Percentiles rank a stretch among this genome's conserved stretches.
These are phyloP conservation scores for Neosilurus mollespiculum DNA, from an alignment of 2,797 vertebrate species.

Conservation along the genomic window DNA sequence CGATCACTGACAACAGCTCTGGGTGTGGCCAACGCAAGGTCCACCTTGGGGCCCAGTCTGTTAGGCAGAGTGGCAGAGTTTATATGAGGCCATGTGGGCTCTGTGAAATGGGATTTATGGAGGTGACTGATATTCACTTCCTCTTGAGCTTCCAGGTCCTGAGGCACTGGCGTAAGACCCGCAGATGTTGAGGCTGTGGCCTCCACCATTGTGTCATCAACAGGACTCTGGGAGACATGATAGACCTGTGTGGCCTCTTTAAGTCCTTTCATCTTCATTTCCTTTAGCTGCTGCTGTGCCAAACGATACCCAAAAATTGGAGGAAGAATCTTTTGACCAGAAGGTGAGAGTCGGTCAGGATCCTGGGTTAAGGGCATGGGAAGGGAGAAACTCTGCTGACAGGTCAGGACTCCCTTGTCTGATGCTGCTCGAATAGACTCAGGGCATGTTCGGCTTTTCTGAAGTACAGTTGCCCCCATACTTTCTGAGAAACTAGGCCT, in stretches of 20 bases:
- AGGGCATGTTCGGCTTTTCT: constrained; percentile 60
- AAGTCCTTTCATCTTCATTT: constrained; percentile 95
- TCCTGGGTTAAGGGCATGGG: constrained; percentile 64
- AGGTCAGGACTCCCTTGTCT: constrained; percentile 65
- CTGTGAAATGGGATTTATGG: constrained; percentile 75
- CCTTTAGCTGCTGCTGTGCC: constrained; percentile 94
- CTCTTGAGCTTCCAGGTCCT: constrained; percentile 69
- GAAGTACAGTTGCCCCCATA: constrained; percentile 64
- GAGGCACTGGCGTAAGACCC: constrained; percentile 56
- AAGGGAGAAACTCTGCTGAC: constrained; percentile 68
- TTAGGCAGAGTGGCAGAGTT: constrained; percentile 62
- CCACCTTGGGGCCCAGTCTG: constrained; percentile 72
- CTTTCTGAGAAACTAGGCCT: constrained; percentile 82
- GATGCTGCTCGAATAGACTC: constrained; percentile 51
- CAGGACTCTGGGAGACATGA: constrained; percentile 91
- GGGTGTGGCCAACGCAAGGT: constrained; percentile 67
- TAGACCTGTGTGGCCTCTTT: constrained; percentile 91
- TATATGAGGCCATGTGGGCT: constrained; percentile 69
- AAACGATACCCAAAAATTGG: constrained; percentile 93
- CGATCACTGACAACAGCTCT: constrained; percentile 61
- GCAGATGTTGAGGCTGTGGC: constrained; percentile 71
- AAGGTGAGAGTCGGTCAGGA: constrained; percentile 81
- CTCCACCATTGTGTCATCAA: constrained; percentile 82
- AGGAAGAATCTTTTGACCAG: constrained; percentile 87
- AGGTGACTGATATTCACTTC: constrained; percentile 70